Conservation (phyloP, 2,888 invertebrate genomes). For the Dermolepida albohirtum region DNA sequence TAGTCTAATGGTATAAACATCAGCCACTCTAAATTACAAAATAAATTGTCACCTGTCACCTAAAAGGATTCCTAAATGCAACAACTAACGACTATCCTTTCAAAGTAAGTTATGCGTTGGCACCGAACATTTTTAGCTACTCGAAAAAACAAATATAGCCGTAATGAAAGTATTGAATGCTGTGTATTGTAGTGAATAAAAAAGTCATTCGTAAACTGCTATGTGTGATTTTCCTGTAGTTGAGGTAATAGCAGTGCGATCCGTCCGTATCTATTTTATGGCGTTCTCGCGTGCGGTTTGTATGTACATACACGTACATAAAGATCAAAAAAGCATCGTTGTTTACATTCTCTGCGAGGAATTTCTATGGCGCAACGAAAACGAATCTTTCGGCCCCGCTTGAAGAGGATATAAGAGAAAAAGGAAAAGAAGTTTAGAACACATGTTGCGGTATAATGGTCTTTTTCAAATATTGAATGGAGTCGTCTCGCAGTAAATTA, state of each 20-base stretch:
- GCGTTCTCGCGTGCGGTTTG: too few species aligned
- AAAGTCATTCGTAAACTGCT: background rate
- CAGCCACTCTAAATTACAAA: too few species aligned
- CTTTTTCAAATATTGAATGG: constrained; percentile 6
- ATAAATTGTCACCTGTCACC: too few species aligned
- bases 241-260: background rate
- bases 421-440: constrained; percentile 9
- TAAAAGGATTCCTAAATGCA: too few species aligned
- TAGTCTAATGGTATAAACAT: too few species aligned
- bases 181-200: background rate
- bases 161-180: too few species aligned
- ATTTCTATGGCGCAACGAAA: background rate
- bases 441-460: constrained; percentile 10
- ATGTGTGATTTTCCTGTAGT: background rate
- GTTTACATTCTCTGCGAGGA: constrained; percentile 12
- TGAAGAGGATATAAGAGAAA: constrained; percentile 8
- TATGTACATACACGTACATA: constrained; percentile 8
- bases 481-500: background rate
- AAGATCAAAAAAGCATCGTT: constrained; percentile 6
- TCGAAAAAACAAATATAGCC: too few species aligned
- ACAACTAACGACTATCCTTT: too few species aligned
- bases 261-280: too few species aligned
- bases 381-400: background rate
- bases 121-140: too few species aligned
- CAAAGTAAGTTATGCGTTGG: too few species aligned